phyloP scores from a whole-genome alignment of 2,797 vertebrate genomes.

The Philypnodon macrostomus region DNA sequence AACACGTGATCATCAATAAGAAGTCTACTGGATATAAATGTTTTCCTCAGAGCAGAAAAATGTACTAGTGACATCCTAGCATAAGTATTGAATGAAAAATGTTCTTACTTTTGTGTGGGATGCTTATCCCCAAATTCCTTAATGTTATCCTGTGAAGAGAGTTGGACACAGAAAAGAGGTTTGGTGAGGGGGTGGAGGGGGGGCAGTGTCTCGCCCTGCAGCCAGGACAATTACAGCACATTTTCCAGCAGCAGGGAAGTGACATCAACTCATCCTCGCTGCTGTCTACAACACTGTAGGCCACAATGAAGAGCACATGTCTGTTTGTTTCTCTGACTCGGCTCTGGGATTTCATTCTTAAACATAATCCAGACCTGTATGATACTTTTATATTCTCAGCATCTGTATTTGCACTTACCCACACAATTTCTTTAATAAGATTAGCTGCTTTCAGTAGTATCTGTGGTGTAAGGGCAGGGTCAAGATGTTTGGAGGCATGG shows the following conservation, averaged over 20 bases:
- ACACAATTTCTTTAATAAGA: slow-evolving; percentile 88
- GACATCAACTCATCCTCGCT: slow-evolving; percentile 81
- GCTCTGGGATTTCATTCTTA: slow-evolving; percentile 23
- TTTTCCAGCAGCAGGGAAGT: slow-evolving; percentile 81
- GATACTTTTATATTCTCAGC: background rate
- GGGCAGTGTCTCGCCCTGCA: slow-evolving; percentile 67
- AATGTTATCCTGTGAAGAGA: slow-evolving; percentile 89
- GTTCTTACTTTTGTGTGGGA: slow-evolving; percentile 90
- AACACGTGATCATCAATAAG: slow-evolving; percentile 3
- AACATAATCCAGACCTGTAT: slow-evolving; percentile 10
- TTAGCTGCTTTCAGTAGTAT: slow-evolving; percentile 87
- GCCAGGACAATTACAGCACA: slow-evolving; percentile 81
- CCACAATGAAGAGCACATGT: slow-evolving; percentile 69
- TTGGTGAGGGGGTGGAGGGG: slow-evolving; percentile 57
- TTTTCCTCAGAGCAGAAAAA: slow-evolving; percentile 29
- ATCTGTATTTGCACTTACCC: slow-evolving; percentile 78
- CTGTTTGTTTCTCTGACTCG: slow-evolving; percentile 61
- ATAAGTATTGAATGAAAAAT: slow-evolving; percentile 56
- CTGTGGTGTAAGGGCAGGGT: slow-evolving; percentile 84
- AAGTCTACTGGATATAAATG: too few relatives aligned
- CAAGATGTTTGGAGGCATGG: slow-evolving; percentile 85
- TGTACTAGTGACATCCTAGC: slow-evolving; percentile 61
- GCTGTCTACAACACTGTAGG: slow-evolving; percentile 64
- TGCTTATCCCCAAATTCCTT: slow-evolving; percentile 96
- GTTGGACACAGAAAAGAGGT: slow-evolving; percentile 67